Percentiles rank a stretch among this genome's conserved stretches.
Conservation (phyloP, 2,113 vertebrate species). For the Myotis yumanensis region DNA sequence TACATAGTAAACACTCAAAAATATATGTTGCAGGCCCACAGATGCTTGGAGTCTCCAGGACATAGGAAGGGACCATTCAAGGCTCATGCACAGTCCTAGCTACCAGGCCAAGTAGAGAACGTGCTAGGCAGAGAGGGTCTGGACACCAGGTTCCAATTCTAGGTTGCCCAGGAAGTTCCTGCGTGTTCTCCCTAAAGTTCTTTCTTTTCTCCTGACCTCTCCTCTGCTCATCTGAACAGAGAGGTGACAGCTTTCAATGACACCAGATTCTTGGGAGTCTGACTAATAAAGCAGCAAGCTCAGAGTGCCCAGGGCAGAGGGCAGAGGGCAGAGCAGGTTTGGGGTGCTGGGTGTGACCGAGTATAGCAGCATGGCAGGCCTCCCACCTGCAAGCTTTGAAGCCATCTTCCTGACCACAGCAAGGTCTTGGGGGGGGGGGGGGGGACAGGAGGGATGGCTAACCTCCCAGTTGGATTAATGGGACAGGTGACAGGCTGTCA, state of each 20-base stretch:
- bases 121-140: background rate
- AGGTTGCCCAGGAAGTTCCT: background rate
- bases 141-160: background rate
- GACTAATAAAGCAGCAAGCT: background rate
- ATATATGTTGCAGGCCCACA: background rate
- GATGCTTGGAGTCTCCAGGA: background rate
- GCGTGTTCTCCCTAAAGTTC: background rate
- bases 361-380: accelerated
- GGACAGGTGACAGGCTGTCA: background rate
- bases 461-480: background rate
- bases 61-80: background rate
- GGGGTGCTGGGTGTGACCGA: accelerated
- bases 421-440: background rate
- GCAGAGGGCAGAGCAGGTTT: background rate
- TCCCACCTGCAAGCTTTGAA: no score
- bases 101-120: background rate
- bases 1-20: background rate
- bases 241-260: background rate
- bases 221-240: background rate
- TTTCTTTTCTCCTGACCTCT: background rate
- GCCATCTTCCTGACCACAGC: background rate
- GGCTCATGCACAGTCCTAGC: background rate
- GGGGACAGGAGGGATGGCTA: background rate
- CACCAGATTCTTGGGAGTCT: background rate
- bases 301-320: background rate